Base-by-base conservation (phyloP, 2,888 invertebrate genomes). In the Acanthosepion pharaonis region DNA sequence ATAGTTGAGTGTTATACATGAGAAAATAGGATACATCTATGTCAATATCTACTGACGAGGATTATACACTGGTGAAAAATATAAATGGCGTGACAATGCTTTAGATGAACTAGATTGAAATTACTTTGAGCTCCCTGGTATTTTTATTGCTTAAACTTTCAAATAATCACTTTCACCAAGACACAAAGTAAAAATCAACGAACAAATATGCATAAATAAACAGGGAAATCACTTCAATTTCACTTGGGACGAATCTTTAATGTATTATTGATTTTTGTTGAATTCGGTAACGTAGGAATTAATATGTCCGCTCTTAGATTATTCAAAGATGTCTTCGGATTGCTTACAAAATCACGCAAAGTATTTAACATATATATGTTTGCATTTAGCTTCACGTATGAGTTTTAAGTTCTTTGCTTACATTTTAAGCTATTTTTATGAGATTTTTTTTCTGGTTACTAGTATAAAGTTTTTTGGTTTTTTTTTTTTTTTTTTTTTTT, bases 301-400 rank as follows among this genome's bases (percentile, higher is more conserved):
- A 78, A 78, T 78, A 78, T 78, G 78, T n/a, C n/a, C 78, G n/a
- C 78, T 78, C 15, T 78, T 33, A n/a, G 78, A 78, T 78, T 78
- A 78, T 78, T 78, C 78, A 78, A 78, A 78, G 78, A 78, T 78
- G n/a, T n/a, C 78, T 78, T 78, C n/a, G 18, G n/a, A 78, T 78
- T 78, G 78, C 78, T n/a, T 78, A 78, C 78, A 78, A 78, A 78
- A 78, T 78, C 78, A 78, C 78, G 78, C 78, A 33, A 78, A n/a
- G n/a, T 78, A 78, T 78, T 78, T 78, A 78, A 78, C 78, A 78
- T 78, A n/a, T 78, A 78, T 78, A 78, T 78, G 78, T 78, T 78
- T 78, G 78, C 78, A 78, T 11, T 78, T 78, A 78, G 18, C 78
- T 0, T 18, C 11, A 78, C 78, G 78, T n/a, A 78, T 78, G n/a